Evolutionary conservation across 2,888 invertebrate genomes (phyloP).

Genomic region (Coelopa pilipes): DNA sequence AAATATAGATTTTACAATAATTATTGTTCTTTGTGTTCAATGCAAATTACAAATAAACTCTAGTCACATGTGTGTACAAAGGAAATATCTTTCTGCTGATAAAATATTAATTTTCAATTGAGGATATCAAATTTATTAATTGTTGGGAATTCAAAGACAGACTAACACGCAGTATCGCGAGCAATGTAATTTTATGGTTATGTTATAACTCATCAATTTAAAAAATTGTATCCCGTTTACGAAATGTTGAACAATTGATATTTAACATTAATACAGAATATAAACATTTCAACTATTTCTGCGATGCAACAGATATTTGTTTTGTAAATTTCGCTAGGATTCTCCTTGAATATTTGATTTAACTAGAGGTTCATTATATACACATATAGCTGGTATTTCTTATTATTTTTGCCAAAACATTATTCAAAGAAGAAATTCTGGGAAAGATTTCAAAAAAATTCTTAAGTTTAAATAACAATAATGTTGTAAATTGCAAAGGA

Average conservation of each 20-base stretch:
- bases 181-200: too few relatives aligned
- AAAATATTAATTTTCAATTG: neutral
- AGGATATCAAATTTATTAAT: neutral
- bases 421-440: neutral
- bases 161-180: neutral
- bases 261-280: constrained; percentile 7
- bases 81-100: neutral
- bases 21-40: constrained; percentile 26
- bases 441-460: constrained; percentile 1
- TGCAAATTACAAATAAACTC: constrained; percentile 7
- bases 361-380: neutral
- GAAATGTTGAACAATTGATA: neutral
- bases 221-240: neutral
- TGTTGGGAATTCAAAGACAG: neutral
- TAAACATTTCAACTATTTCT: neutral
- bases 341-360: neutral
- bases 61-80: neutral
- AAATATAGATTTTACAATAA: constrained; percentile 14
- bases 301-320: neutral
- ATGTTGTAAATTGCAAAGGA: constrained; percentile 12
- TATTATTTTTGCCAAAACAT: neutral
- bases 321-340: neutral
- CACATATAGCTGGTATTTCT: neutral
- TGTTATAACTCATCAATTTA: neutral
- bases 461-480: constrained; percentile 13